Evolutionary conservation across 2,888 invertebrate genomes (phyloP), one percentile per base, ranked within the genome.

Genomic region (Villa cingulata): DNA sequence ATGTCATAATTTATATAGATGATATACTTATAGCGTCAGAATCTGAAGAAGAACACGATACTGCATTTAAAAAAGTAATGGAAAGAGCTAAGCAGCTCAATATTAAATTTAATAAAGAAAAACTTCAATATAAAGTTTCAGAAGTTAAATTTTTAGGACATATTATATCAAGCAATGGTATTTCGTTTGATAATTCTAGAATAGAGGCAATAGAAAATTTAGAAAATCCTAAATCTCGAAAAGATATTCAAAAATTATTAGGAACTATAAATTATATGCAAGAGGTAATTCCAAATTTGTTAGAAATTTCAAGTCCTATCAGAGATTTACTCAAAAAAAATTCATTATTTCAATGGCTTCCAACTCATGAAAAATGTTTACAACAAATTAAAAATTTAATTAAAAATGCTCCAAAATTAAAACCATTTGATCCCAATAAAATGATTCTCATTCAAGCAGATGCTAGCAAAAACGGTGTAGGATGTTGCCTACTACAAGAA

Each of bases 241-340:
- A 53, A 39, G 51, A 51, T 16, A 37, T 58, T 6, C 44, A 52
- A 41, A 49, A 37, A 45, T 23, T 57, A 16, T 39, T 56, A 18
- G 56, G 55, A 7, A 51, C 55, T 44, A 34, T 55, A n/a, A 57
- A 53, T 34, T 58, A 53, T 57, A 20, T 48, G 48, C 15, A 57
- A 54, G 47, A 49, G 54, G 16, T 40, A 51, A 41, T 10, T 39
- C 6, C 36, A 41, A 1, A 58, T 49, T 44, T 14, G 37, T 12
- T 56, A 53, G 55, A 29, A 45, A 19, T 27, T 43, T n/a, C 18
- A 27, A n/a, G n/a, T n/a, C n/a, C n/a, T n/a, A n/a, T n/a, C n/a
- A n/a, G n/a, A n/a, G n/a, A n/a, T n/a, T n/a, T n/a, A n/a, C n/a
- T n/a, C n/a, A n/a, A n/a, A n/a, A n/a, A n/a, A n/a, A n/a, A n/a